Evolutionary conservation across 2,888 invertebrate genomes (phyloP), one percentile per base, ranked within the genome.

Genomic region (Noctua janthina): DNA sequence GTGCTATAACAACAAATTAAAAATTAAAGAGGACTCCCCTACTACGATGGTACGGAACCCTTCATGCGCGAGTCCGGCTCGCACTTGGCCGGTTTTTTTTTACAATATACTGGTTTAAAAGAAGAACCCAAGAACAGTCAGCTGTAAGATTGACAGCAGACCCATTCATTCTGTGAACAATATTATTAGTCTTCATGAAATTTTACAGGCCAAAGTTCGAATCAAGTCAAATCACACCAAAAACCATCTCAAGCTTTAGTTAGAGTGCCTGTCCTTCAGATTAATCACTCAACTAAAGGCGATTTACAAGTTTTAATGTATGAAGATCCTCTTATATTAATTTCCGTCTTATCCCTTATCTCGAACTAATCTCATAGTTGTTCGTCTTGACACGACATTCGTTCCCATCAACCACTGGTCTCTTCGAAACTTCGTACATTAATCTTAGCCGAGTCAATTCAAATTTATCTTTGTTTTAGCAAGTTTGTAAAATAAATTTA

Each of bases 381-480:
- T 84, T 83, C 64, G 67, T 76, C 71, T 85, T 85, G 85, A 88
- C 86, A 83, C 83, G 90, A 84, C 85, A 86, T 87, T 88, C 82
- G 86, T 88, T 79, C 80, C 79, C 86, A 90, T 89, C 90, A 88
- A 66, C 79, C 71, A 80, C 72, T 72, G 85, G 89, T 89, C 89
- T 81, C 85, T 91, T 84, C 81, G 85, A 84, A 93, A 93, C 91
- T 93, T 93, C 67, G 84, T 66, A 90, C 94, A 95, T 95, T 94
- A 94, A 95, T 94, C 94, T 95, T 91, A 74, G 69, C 75, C 78
- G 85, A 92, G 93, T 93, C 94, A 92, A 94, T 94, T 94, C 92
- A 92, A 93, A 94, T 93, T 94, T 94, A 94, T 94, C 94, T 94
- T 94, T 94, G 94, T 93, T 94, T 93, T 91, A 93, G 88, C 90